These are phyloP conservation scores for Drosophila nikananu DNA, from an alignment of 1,140 invertebrate genomes.

Conservation along the genomic window DNA sequence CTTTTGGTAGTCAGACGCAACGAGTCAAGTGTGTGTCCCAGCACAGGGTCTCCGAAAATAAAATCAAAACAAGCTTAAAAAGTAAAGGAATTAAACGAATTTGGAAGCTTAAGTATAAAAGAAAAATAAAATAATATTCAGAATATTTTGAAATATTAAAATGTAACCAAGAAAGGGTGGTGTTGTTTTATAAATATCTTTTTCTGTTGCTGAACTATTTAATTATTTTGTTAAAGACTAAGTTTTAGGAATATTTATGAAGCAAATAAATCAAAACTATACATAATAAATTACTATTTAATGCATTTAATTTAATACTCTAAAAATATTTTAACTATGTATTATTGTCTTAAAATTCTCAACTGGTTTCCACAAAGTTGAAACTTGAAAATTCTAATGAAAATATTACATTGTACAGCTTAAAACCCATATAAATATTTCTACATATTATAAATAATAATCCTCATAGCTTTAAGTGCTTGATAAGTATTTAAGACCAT, in stretches of 20 bases:
- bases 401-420: not conserved
- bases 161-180: not conserved
- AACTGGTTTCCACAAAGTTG: not conserved
- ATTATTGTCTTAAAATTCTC: not conserved
- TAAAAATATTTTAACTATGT: too few relatives aligned
- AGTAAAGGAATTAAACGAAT: not conserved
- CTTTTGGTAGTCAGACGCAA: constrained; percentile 61
- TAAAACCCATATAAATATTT: not conserved
- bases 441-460: not conserved
- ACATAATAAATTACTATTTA: too few relatives aligned
- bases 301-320: not conserved
- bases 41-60: constrained; percentile 13
- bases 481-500: not conserved
- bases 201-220: not conserved
- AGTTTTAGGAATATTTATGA: not conserved
- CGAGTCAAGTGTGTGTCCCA: constrained; percentile 46
- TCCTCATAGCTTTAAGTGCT: not conserved
- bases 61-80: not conserved
- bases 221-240: not conserved
- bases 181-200: not conserved
- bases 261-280: too few relatives aligned
- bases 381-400: not conserved
- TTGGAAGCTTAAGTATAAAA: not conserved
- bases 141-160: not conserved
- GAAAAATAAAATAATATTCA: not conserved